Evolutionary conservation across 2,797 vertebrate genomes (phyloP).

Genomic region (Scarus forsteni): DNA sequence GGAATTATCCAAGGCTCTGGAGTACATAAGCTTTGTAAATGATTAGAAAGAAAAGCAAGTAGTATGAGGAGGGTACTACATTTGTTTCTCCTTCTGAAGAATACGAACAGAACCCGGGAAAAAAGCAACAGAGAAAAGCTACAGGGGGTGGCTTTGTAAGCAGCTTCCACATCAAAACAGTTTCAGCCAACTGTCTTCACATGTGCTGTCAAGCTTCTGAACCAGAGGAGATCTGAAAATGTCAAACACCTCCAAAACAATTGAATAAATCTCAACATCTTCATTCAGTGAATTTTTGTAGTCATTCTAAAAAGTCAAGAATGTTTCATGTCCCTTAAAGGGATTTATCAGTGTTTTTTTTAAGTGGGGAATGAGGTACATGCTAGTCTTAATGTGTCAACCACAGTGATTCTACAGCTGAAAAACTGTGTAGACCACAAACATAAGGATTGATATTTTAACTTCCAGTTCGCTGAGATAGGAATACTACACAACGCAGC

Average conservation of each 20-base stretch:
- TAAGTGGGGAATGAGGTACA: no score
- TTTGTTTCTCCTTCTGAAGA: background rate
- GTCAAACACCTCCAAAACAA: background rate
- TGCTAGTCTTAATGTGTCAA: no score
- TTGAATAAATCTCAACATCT: background rate
- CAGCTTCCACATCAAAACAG: constrained; percentile 5
- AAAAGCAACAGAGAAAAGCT: background rate
- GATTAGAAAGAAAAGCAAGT: background rate
- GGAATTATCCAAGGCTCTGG: background rate
- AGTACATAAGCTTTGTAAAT: background rate
- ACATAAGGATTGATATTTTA: no score
- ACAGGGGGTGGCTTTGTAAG: constrained; percentile 6
- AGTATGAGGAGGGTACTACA: background rate
- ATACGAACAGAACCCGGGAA: no score
- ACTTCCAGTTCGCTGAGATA: no score
- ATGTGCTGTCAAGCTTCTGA: background rate
- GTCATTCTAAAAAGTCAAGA: background rate
- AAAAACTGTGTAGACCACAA: no score
- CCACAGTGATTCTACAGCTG: no score
- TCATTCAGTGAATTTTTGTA: no score
- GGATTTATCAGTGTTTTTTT: no score
- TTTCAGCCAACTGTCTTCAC: background rate
- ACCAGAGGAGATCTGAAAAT: background rate
- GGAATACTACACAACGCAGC: no score
- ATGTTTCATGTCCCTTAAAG: no score